Evolutionary conservation across 2,888 invertebrate species (phyloP).

Genomic region (Lordiphosa fenestrarum): DNA sequence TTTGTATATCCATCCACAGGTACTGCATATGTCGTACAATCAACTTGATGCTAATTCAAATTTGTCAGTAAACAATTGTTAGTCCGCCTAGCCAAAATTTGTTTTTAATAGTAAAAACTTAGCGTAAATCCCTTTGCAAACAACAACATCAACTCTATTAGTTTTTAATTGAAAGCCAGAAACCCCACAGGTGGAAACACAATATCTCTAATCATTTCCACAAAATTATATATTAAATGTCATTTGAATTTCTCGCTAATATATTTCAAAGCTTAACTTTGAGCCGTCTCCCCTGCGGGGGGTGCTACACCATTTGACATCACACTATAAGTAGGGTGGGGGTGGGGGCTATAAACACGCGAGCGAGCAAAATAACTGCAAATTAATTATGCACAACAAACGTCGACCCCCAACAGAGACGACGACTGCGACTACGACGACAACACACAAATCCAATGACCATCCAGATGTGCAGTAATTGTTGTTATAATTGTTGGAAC

Average conservation of each 20-base stretch:
- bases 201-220: neutral
- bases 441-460: conserved; percentile 34
- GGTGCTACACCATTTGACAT: too few relatives aligned
- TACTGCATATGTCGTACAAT: too few relatives aligned
- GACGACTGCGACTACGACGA: conserved; percentile 11
- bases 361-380: conserved; percentile 56
- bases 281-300: neutral
- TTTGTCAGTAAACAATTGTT: too few relatives aligned
- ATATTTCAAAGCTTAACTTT: neutral
- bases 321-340: neutral
- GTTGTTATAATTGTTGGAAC: conserved; percentile 62
- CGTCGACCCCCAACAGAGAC: conserved; percentile 23
- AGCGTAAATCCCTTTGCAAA: too few relatives aligned
- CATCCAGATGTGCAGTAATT: conserved; percentile 64
- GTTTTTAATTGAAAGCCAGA: too few relatives aligned
- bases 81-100: too few relatives aligned
- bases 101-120: too few relatives aligned
- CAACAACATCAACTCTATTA: too few relatives aligned
- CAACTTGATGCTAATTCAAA: too few relatives aligned
- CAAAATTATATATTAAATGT: too few relatives aligned
- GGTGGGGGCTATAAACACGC: conserved; percentile 26
- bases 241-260: neutral
- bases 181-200: too few relatives aligned
- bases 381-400: conserved; percentile 74
- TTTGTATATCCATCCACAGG: too few relatives aligned